Evolutionary conservation across 2,113 vertebrate genomes (phyloP), one percentile per base, ranked within the genome.

Genomic region (Anhinga rufa): DNA sequence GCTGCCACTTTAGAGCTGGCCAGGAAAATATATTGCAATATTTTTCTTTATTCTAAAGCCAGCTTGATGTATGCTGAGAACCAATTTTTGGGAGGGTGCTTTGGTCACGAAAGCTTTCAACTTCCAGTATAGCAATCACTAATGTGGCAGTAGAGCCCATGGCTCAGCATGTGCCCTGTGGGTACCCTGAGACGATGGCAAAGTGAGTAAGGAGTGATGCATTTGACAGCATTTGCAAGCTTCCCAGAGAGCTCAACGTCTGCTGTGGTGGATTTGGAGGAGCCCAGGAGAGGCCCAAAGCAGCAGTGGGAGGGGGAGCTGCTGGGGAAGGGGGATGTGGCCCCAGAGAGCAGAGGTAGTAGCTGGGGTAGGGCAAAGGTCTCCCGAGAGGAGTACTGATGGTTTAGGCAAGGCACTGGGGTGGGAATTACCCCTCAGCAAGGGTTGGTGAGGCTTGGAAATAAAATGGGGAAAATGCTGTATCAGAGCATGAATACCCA

Each of bases 111-210:
- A 54, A 80, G 18, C 12, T 71, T 82, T 90, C 20, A 24, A 4
- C 12, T 77, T 51, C 25, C 4, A 17, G 31, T 19, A 9, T 5
- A 11, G 66, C 9, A 48, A n/a, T 9, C 3, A 0, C 3, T 17
- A 4, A 31, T 0, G 0, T 34, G 52, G 10, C 31, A 51, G 25
- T 3, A 26, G 64, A 61, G 40, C 40, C 24, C 32, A 3, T 2
- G 15, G 28, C 8, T 65, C 3, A 1, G 2, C 12, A 12, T 0
- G 2, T 7, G 7, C 4, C 28, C 19, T 31, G 17, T 0, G 2
- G 29, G 32, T 13, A 40, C 25, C 8, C 44, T 2, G 10, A 71
- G 82, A 8, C 0, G 4, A 9, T 10, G 26, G 38, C 57, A 36
- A 25, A 51, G 40, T 3, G 3, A 11, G 8, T 1, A 5, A 3